phyloP scores from a whole-genome alignment of 2,888 invertebrate genomes.

The Crioceris asparagi region DNA sequence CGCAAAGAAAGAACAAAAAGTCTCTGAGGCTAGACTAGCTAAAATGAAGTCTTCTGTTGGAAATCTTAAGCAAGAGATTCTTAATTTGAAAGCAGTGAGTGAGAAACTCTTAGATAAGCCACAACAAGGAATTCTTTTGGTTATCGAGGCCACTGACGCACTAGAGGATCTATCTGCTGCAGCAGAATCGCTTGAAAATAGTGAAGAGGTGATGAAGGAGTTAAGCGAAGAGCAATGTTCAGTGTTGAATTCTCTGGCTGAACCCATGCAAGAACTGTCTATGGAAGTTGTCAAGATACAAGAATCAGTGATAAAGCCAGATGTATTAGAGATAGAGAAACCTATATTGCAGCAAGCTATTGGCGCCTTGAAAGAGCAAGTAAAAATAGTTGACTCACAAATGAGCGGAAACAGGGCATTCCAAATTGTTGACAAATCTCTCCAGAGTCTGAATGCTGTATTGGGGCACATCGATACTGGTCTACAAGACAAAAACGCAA shows the following conservation, averaged over 20 bases:
- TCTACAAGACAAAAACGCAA: constrained; percentile 3
- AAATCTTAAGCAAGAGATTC: too few relatives aligned
- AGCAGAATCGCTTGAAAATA: too few relatives aligned
- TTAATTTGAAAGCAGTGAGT: too few relatives aligned
- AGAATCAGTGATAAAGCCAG: constrained; percentile 11
- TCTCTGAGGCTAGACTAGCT: too few relatives aligned
- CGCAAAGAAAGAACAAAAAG: too few relatives aligned
- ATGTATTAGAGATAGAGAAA: constrained; percentile 7
- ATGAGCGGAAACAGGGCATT: too few relatives aligned
- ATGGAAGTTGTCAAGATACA: constrained; percentile 8
- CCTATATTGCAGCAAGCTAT: constrained; percentile 14
- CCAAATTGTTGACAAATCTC: constrained; percentile 2
- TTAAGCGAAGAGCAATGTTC: constrained; percentile 9
- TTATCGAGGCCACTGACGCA: constrained; percentile 11
- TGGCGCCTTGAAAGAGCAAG: constrained; percentile 13
- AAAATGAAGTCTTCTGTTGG: too few relatives aligned
- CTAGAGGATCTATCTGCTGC: constrained; percentile 1
- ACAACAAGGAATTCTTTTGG: constrained; percentile 12
- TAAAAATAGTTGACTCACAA: constrained; percentile 11
- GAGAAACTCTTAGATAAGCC: too few relatives aligned
- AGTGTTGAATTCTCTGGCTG: constrained; percentile 10
- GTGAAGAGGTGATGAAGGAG: constrained; percentile 1
- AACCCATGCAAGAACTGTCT: constrained; percentile 12
- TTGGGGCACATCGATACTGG: constrained; percentile 7
- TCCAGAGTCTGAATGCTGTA: constrained; percentile 10